These are phyloP conservation scores for Cataglyphis rosenhaueri DNA, from an alignment of 2,888 invertebrate genomes.

Conservation along the genomic window DNA sequence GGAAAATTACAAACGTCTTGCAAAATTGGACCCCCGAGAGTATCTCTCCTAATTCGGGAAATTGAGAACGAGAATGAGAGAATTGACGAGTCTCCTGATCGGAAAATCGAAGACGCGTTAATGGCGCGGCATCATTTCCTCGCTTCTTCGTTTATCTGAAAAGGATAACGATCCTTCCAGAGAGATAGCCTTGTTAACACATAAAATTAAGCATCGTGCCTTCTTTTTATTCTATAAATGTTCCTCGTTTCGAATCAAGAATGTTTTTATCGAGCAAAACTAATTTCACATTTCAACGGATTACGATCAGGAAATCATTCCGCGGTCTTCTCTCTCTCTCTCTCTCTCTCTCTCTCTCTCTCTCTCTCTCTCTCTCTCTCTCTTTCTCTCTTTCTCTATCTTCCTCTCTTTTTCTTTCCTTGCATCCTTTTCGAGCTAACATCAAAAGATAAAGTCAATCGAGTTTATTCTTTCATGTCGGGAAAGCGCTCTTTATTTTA, in stretches of 20 bases:
- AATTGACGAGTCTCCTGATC: slow-evolving; percentile 2
- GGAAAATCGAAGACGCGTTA: slow-evolving; percentile 16
- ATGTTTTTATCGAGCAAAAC: background rate
- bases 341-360: too few species aligned
- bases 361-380: too few species aligned
- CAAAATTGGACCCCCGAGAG: background rate
- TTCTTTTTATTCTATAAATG: background rate
- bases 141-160: background rate
- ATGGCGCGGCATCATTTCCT: background rate
- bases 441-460: background rate
- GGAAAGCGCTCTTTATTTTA: slow-evolving; percentile 33
- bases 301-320: background rate
- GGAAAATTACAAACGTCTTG: slow-evolving; percentile 1
- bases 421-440: background rate
- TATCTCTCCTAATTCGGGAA: background rate
- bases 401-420: too few species aligned
- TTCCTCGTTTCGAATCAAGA: background rate
- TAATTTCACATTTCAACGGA: background rate
- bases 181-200: background rate
- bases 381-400: too few species aligned
- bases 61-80: background rate
- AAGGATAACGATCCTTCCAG: background rate
- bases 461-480: background rate
- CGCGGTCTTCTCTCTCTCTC: background rate
- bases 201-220: slow-evolving; percentile 1